Conservation (phyloP, 2,797 vertebrate genomes). For the Lates japonicus region DNA sequence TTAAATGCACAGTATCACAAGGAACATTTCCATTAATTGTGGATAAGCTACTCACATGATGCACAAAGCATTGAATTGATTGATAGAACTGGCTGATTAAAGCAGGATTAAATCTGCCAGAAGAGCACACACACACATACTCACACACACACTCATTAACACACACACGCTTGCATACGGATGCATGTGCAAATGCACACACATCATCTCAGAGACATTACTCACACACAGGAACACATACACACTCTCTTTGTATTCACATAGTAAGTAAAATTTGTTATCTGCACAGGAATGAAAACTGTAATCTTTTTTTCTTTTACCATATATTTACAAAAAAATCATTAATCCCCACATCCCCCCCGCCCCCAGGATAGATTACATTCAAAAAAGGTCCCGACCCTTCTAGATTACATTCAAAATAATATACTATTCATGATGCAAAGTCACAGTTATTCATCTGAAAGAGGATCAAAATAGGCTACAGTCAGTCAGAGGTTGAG, state of each 20-base stretch:
- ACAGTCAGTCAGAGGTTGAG: conserved; percentile 83
- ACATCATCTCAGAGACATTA: conserved; percentile 36
- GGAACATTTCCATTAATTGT: conserved; percentile 97
- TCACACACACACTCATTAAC: conserved; percentile 41
- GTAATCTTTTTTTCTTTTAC: conserved; percentile 70
- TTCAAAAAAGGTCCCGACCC: conserved; percentile 82
- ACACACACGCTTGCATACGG: conserved; percentile 47
- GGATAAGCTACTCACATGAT: conserved; percentile 97
- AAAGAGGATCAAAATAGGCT: conserved; percentile 83
- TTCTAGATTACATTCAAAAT: conserved; percentile 86
- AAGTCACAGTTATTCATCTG: conserved; percentile 91
- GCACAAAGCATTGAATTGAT: conserved; percentile 92
- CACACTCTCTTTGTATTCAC: conserved; percentile 69
- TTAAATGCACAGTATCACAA: conserved; percentile 99
- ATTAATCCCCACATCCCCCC: conserved; percentile 37
- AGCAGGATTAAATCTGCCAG: conserved; percentile 89
- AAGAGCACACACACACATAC: conserved; percentile 60
- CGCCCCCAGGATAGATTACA: conserved; percentile 74
- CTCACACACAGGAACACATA: conserved; percentile 39
- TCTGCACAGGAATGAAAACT: conserved; percentile 81
- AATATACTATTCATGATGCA: conserved; percentile 91
- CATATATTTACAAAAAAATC: conserved; percentile 83
- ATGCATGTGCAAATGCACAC: conserved; percentile 55
- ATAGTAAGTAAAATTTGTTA: conserved; percentile 78
- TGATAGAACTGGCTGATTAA: conserved; percentile 90